Conservation (phyloP, 2,888 invertebrate genomes). For the Chelonus formosanus region DNA sequence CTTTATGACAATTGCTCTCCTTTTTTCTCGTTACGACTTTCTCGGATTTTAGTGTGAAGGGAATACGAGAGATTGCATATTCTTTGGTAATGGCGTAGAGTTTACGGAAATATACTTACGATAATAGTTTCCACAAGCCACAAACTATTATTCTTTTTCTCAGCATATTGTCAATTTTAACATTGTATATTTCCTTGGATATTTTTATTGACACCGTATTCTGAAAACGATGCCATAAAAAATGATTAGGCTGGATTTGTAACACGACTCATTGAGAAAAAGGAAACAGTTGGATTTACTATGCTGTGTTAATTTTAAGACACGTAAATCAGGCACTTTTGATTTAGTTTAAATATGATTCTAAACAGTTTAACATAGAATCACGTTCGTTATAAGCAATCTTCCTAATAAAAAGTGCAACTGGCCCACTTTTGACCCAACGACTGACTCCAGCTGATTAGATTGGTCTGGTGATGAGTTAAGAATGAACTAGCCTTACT, state of each 20-base stretch:
- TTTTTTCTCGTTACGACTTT: constrained; percentile 13
- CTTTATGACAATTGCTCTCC: constrained; percentile 39
- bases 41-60: constrained; percentile 13
- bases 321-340: no score
- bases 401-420: no score
- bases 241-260: not conserved
- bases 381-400: no score
- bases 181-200: not conserved
- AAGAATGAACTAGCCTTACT: no score
- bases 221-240: not conserved
- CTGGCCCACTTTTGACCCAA: no score
- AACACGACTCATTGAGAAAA: no score
- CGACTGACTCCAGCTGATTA: no score
- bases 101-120: constrained; percentile 26
- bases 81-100: constrained; percentile 25
- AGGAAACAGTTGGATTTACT: no score
- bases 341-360: no score
- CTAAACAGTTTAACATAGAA: no score
- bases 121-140: constrained; percentile 22
- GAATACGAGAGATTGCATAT: constrained; percentile 26
- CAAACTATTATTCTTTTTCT: constrained; percentile 23
- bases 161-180: constrained; percentile 16
- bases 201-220: not conserved
- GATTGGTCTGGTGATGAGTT: no score
- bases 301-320: no score